Evolutionary conservation across 2,113 vertebrate genomes (phyloP), one percentile per base, ranked within the genome.

Genomic region (Gasterosteus aculeatus): DNA sequence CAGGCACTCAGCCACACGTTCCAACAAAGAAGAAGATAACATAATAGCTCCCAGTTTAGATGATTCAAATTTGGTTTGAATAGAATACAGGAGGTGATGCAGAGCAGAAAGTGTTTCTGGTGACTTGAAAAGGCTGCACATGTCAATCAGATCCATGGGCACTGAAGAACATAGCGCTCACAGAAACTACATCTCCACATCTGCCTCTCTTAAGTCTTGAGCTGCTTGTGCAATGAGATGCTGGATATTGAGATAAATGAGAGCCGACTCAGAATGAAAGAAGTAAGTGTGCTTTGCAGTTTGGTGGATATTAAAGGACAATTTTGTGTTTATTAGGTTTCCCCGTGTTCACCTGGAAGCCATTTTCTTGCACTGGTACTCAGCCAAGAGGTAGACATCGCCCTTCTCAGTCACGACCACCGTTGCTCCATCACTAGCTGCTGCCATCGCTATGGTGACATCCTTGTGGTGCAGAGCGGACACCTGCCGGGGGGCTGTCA

Each of bases 311-410:
- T 56, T 5, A 18, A 57, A 59, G 29, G 46, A 8, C 2, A 15
- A 0, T 2, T 61, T 5, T 61, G 5, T 47, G 49, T 62, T 54
- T 22, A 22, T 19, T 58, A 3, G 6, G 35, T 59, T 56, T 29
- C 26, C 2, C n/a, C 69, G 10, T 42, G 66, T 38, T 38, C 89
- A 99, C 98, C 95, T 98, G 16, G 98, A 97, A 80, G 96, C 97
- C 83, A 99, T 92, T 93, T 99, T 99, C 89, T 98, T 99, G 95
- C 97, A 99, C 83, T 98, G 97, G 90, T 98, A 98, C 72, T 98
- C 96, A 44, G 95, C 87, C 78, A 99, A 93, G 80, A 99, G 93
- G 92, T 99, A 99, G 85, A 98, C 92, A 65, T 99, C 97, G 73
- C 97, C 97, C 87, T 94, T 97, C 78, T 96, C 94, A 3, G 96